Base-by-base conservation (phyloP, 92 coral and sea anemone genomes). In the Siderastrea siderea region DNA sequence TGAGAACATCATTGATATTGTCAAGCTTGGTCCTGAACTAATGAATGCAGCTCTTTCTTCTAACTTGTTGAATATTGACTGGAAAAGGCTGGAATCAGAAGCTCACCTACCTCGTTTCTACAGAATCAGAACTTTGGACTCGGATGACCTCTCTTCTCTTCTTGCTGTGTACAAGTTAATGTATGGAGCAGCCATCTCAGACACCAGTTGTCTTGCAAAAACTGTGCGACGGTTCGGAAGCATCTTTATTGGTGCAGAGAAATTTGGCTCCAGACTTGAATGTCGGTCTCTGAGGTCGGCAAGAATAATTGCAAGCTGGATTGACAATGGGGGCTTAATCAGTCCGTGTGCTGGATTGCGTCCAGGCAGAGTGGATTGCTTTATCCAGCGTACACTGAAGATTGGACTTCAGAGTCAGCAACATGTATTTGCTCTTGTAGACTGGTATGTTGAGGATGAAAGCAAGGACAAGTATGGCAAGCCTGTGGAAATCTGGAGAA, bases 321-420 rank as follows among this genome's bases (percentile, higher is more conserved):
- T 81, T 11, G 76, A 62, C 69, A 78, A 83, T 9, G 55, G 83
- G 13, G 91, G 91, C 57, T 16, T 11, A 52, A 81, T 91, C 43
- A 72, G 80, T 74, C 46, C 81, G 44, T 61, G 76, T 47, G 26
- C 82, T 51, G 51, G 54, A 14, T 14, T 72, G 26, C 82, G 94
- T 76, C 90, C 94, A 72, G 91, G 94, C 66, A 70, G 71, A 58
- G 93, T 90, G 44, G 57, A 84, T 44, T 82, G 38, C 83, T 91
- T 80, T 63, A 49, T 86, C 76, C 61, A 17, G 17, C 94, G 86
- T 46, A 69, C 74, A 47, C n/a, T 91, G 6, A 80, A 48, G 50
- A 63, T 83, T 38, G 73, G 59, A 44, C 72, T 69, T 4, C 17
- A 14, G 8, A 74, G 80, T 14, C 51, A 38, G 17, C 78, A 87